Base-by-base conservation (phyloP, 2,797 vertebrate genomes). In the Carduelis carduelis region DNA sequence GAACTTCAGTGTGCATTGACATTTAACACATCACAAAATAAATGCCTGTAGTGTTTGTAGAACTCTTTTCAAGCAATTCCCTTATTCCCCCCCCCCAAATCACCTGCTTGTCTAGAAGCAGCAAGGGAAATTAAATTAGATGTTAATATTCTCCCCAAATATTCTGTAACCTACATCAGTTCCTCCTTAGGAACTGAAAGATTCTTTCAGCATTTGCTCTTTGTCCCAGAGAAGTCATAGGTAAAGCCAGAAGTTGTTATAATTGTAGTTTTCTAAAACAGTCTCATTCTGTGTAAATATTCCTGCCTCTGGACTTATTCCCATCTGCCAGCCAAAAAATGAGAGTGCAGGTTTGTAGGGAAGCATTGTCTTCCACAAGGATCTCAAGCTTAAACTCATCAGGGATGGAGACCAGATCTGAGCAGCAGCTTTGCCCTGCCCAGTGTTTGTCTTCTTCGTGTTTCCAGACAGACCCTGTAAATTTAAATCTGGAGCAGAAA, bases 21-120 rank as follows among this genome's bases (percentile, higher is more conserved):
- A 95, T 96, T 96, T 93, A 95, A 56, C 89, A 90, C 61, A 78
- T 83, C 46, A 23, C 91, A 93, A 76, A 93, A 96, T 72, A 93
- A 94, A 91, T 81, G 47, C 59, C 87, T 72, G 5, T 27, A n/a
- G 43, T 88, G 34, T 91, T 96, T 96, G 82, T 37, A 76, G 72
- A 95, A 78, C 63, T 63, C 63, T 82, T 83, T 82, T 79, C 59
- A 86, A 88, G 76, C 8, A 3, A 32, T 83, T 86, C 66, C 41
- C 35, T 78, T 35, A 22, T 53, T 84, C 49, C 8, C 1, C 16
- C 4, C 14, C 41, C 17, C 8, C 9, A 49, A 72, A 90, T 75
- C 44, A 49, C 76, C 66, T 91, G 41, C 91, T 94, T 94, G 69
- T 78, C 56, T 64, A 86, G 82, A 72, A 85, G 32, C 50, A 85